Conservation (phyloP, 2,113 vertebrate species). For the Pachycephala philippinensis region DNA sequence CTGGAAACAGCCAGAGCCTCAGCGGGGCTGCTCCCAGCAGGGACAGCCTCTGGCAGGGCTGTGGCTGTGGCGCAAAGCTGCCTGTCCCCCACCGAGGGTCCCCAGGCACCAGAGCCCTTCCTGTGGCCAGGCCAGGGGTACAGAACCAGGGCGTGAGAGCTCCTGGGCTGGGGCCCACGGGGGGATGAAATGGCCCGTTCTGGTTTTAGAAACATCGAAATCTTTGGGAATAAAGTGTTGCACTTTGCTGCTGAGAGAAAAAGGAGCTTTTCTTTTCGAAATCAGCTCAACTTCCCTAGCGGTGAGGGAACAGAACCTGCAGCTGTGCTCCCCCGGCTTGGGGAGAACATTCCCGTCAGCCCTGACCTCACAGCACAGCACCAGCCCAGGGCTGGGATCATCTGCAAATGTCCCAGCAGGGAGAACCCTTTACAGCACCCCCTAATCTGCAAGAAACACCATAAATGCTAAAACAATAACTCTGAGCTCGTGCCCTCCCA, state of each 20-base stretch:
- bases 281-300: background rate
- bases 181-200: fast-evolving
- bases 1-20: background rate
- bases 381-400: background rate
- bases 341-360: background rate
- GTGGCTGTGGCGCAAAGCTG: fast-evolving
- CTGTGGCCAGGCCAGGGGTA: fast-evolving
- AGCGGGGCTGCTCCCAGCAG: background rate
- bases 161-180: fast-evolving
- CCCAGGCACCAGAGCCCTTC: background rate
- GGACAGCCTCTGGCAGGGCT: fast-evolving
- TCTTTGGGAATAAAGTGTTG: background rate
- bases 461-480: background rate
- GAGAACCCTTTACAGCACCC: background rate
- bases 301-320: background rate
- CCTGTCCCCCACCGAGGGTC: background rate
- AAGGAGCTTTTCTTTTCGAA: background rate
- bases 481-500: background rate
- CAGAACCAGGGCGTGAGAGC: background rate
- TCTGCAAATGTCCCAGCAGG: background rate
- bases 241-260: background rate
- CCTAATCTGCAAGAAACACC: background rate
- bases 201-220: background rate
- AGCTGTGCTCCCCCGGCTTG: background rate
- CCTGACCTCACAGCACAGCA: background rate